Evolutionary conservation across 2,888 invertebrate genomes (phyloP).

Genomic region (Aleiodes leptofemur): DNA sequence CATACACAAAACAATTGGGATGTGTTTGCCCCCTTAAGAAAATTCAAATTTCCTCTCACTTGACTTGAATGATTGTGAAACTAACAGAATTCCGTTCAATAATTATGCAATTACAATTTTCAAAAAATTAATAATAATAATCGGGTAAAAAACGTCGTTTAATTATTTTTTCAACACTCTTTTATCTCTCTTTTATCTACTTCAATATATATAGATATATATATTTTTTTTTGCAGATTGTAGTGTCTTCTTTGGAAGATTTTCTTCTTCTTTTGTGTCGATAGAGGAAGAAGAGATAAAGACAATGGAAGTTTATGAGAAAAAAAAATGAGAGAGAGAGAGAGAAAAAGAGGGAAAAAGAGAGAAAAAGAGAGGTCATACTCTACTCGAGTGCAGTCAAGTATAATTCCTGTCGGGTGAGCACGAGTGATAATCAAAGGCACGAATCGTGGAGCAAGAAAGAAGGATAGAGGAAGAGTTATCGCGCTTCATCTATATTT

Average conservation of each 20-base stretch:
- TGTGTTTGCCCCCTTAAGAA: not conserved
- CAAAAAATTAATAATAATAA: slow-evolving; percentile 16
- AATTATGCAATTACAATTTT: slow-evolving; percentile 8
- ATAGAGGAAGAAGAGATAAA: slow-evolving; percentile 38
- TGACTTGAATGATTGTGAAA: slow-evolving; percentile 21
- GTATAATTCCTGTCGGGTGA: slow-evolving; percentile 46
- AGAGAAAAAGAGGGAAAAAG: not conserved
- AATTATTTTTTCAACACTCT: not conserved
- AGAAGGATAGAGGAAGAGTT: slow-evolving; percentile 41
- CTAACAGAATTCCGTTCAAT: slow-evolving; percentile 3
- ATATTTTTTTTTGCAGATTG: slow-evolving; percentile 21
- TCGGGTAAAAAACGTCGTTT: slow-evolving; percentile 15
- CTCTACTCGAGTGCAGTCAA: slow-evolving; percentile 43
- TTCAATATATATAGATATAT: not conserved
- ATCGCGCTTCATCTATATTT: slow-evolving; percentile 48
- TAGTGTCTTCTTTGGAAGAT: not conserved
- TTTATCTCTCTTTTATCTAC: slow-evolving; percentile 17
- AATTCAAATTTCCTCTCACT: not conserved
- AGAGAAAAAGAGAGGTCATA: slow-evolving; percentile 38
- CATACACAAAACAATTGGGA: not conserved
- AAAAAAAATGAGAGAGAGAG: slow-evolving; percentile 26
- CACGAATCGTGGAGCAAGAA: slow-evolving; percentile 34
- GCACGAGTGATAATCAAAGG: slow-evolving; percentile 46
- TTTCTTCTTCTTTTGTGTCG: slow-evolving; percentile 28
- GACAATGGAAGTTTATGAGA: slow-evolving; percentile 48